Evolutionary conservation across 2,797 vertebrate species (phyloP), one percentile per base, ranked within the genome.

Genomic region (Galago senegalensis): DNA sequence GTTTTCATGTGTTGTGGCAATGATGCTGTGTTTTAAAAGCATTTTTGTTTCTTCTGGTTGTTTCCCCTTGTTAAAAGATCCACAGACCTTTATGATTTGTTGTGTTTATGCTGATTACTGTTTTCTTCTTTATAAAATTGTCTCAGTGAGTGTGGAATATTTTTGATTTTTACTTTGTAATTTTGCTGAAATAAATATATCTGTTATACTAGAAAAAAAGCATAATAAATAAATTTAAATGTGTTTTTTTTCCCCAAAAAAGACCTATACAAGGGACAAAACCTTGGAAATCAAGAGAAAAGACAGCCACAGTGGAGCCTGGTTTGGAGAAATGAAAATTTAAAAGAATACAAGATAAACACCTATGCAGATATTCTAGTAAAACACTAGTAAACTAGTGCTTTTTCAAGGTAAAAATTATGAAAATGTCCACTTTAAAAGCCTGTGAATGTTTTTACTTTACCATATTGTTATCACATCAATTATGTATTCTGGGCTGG

Each of bases 21-120:
- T 93, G 84, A 93, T 95, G 37, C 56, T 93, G 61, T 95, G 61
- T 89, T 93, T 96, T 87, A 11, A 84, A 87, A 67, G 12, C 80
- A 76, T 96, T 87, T 93, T 93, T 96, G 23, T 95, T 88, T 86
- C 60, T 91, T 95, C 61, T 92, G 60, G 43, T 95, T 93, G 88
- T 90, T 60, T 58, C 67, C 1, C 12, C 31, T 27, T 40, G 82
- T 80, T 94, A 82, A 96, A 95, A 93, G 84, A 87, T 83, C 80
- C 94, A 67, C 16, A 70, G 7, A 92, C 72, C 72, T 94, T 96
- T 88, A 53, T 89, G 94, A 94, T 82, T 93, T 95, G 86, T 91
- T 81, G 13, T 89, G 61, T 53, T 61, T 92, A 40, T 8, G 43
- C 37, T 82, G 27, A 93, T 94, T 83, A 75, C 40, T 85, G 16